Evolutionary conservation across 2,888 invertebrate genomes (phyloP).

Genomic region (Philhelius pedissequus): DNA sequence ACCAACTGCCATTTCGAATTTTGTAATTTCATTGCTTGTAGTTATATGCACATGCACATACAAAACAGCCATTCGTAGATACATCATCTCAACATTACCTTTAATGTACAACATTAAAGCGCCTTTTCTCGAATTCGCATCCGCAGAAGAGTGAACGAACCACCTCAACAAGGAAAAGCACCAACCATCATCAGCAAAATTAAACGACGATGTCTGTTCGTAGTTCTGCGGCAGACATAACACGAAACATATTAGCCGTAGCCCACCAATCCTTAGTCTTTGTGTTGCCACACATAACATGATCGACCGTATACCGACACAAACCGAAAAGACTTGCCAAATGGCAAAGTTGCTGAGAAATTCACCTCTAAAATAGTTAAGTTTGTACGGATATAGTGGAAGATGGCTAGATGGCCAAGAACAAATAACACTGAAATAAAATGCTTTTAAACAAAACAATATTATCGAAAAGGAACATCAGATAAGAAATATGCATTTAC

Average conservation of each 20-base stretch:
- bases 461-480: no score
- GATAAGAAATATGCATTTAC: no score
- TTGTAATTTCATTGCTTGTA: conserved; percentile 55
- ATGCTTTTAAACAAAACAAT: not conserved
- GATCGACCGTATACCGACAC: not conserved
- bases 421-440: not conserved
- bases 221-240: conserved; percentile 43
- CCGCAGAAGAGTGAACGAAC: conserved; percentile 1
- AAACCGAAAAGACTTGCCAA: conserved; percentile 21
- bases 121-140: conserved; percentile 34
- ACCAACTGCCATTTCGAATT: conserved; percentile 62
- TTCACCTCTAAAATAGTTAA: conserved; percentile 23
- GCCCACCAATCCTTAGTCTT: conserved; percentile 48
- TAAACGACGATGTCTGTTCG: conserved; percentile 31
- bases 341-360: conserved; percentile 68
- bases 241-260: conserved; percentile 42
- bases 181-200: conserved; percentile 31
- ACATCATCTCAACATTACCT: conserved; percentile 57
- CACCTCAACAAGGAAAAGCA: not conserved
- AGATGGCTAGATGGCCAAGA: conserved; percentile 44
- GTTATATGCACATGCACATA: not conserved
- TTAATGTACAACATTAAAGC: conserved; percentile 58
- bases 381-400: not conserved
- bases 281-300: not conserved
- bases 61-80: conserved; percentile 19